phyloP scores from a whole-genome alignment of 1,140 invertebrate species.

The Drosophila mauritiana region DNA sequence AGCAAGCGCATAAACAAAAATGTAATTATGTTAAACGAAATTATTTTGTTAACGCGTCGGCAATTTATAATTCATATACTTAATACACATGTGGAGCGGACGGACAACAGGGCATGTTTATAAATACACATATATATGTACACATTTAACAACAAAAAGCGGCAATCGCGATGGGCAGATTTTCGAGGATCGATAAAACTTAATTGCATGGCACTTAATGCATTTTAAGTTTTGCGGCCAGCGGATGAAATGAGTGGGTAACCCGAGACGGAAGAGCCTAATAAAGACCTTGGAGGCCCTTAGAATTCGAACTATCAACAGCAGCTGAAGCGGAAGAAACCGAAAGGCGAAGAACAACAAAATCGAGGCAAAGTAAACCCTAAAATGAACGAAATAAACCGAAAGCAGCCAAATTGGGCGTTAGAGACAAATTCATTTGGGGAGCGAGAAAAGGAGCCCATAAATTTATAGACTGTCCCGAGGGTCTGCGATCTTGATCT shows the following conservation, averaged over 20 bases:
- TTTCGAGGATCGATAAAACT: conserved; percentile 77
- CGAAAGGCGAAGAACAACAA: not conserved
- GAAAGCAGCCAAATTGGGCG: conserved; percentile 58
- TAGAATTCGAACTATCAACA: conserved; percentile 82
- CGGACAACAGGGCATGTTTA: conserved; percentile 1
- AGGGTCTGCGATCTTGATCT: conserved; percentile 40
- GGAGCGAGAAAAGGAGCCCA: conserved; percentile 44
- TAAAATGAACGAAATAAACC: conserved; percentile 13
- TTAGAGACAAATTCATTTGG: conserved; percentile 84
- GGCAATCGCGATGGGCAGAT: conserved; percentile 67
- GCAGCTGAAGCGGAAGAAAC: conserved; percentile 44
- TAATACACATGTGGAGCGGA: conserved; percentile 19
- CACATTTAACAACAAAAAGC: conserved; percentile 18
- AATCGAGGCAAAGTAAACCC: conserved; percentile 1
- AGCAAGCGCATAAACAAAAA: conserved; percentile 17
- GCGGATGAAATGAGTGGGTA: conserved; percentile 48
- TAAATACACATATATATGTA: conserved; percentile 16
- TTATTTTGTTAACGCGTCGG: conserved; percentile 71
- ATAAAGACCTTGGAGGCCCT: conserved; percentile 77
- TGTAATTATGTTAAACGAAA: conserved; percentile 63
- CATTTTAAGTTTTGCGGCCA: conserved; percentile 72
- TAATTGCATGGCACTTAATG: conserved; percentile 81
- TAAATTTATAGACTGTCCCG: conserved; percentile 81
- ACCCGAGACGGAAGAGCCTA: conserved; percentile 66
- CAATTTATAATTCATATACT: conserved; percentile 76